Base-by-base conservation (phyloP, 2,113 vertebrate genomes). In the Menidia beryllina region DNA sequence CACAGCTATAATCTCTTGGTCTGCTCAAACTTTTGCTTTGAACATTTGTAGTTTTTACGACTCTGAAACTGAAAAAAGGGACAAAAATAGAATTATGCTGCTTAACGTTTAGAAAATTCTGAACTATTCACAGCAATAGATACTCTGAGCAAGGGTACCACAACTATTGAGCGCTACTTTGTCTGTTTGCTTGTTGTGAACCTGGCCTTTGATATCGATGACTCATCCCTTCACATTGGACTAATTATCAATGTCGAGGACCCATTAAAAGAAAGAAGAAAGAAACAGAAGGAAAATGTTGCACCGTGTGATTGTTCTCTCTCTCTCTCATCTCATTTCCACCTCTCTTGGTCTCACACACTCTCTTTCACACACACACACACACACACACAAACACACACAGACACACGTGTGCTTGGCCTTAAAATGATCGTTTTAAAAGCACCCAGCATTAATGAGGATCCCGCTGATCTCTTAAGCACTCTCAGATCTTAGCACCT, bases 401-500 rank as follows among this genome's bases (percentile, higher is more conserved):
- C 51, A 23, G 45, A 45, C 13, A 3, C 53, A 57, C 1, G 39
- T 51, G 62, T 48, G 68, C 57, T 23, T 48, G 41, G 51, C 77
- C 49, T 69, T 72, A 54, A 76, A 83, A 81, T 61, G 67, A 58
- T 56, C 19, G 12, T 75, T 83, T 75, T 82, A 68, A 81, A 77
- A 63, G 68, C 64, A 62, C 55, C 50, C 39, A n/a, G 41, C 56
- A 60, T 79, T 86, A 82, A 84, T 77, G 76, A 80, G 79, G 68
- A 72, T 79, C 75, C 66, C 57, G 84, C 72, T 84, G 85, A 85
- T 90, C 80, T 84, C 80, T 85, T 81, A 79, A 84, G 78, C 64
- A 75, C 79, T 79, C 67, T 54, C 67, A 72, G 76, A 86, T 88
- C 83, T 88, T 73, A 75, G 76, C 79, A 84, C 72, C 83, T 91